Evolutionary conservation across 2,113 vertebrate species (phyloP).

Genomic region (Macrotus californicus): DNA sequence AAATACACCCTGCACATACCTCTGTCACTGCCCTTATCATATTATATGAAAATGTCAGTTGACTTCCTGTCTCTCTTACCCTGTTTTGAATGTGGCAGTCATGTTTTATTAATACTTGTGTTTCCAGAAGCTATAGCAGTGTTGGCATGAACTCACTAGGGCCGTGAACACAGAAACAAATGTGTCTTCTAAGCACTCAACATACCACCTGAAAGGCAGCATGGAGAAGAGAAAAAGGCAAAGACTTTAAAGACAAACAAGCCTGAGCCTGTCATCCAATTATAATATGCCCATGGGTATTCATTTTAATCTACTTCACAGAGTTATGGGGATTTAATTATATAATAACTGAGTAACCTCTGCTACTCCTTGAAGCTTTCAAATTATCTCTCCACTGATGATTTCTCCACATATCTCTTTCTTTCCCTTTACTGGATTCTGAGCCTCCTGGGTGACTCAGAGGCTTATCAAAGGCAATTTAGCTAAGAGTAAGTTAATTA

Average conservation of each 20-base stretch:
- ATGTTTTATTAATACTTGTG: constrained; percentile 11
- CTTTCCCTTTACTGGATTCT: not conserved
- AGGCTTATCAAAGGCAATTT: not conserved
- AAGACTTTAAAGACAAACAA: constrained; percentile 14
- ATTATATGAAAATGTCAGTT: not conserved
- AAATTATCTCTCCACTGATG: not conserved
- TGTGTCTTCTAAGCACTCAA: not conserved
- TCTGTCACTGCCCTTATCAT: not conserved
- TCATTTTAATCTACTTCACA: constrained; percentile 16
- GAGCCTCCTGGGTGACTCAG: not conserved
- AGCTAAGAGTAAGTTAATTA: not conserved
- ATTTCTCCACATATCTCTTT: not conserved
- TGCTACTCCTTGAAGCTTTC: not conserved
- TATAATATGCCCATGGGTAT: not conserved
- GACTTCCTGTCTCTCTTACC: not conserved
- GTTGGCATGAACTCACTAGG: not conserved
- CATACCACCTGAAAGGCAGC: not conserved
- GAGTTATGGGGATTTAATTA: constrained; percentile 30
- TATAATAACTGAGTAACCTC: constrained; percentile 6
- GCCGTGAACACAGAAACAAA: not conserved
- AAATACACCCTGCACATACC: not conserved
- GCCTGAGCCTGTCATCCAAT: constrained; percentile 28
- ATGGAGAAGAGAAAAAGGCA: not conserved
- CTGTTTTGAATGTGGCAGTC: not conserved
- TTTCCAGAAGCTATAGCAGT: not conserved